Evolutionary conservation across 1,140 invertebrate species (phyloP).

Genomic region (Pentalonia nigronervosa): DNA sequence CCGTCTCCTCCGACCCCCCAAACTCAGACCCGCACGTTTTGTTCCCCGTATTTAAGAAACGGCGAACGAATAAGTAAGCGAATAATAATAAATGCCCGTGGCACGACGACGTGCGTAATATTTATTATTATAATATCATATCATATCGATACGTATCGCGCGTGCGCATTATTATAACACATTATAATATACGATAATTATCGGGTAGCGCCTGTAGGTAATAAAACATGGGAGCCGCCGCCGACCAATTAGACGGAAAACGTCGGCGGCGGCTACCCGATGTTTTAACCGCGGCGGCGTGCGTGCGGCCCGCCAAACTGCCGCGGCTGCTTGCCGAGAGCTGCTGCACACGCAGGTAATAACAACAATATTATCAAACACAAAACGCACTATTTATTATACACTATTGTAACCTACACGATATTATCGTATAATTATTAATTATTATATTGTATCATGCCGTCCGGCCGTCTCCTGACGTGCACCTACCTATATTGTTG

Average conservation of each 20-base stretch:
- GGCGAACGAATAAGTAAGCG: not conserved
- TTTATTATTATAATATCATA: not conserved
- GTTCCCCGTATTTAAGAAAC: not conserved
- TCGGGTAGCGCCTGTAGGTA: not conserved
- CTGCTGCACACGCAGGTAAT: no score
- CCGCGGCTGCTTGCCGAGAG: not conserved
- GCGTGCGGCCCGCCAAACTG: not conserved
- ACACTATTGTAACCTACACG: not conserved
- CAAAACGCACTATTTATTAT: not conserved
- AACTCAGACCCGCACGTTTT: no score
- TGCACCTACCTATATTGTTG: not conserved
- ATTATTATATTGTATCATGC: not conserved
- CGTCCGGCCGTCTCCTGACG: not conserved
- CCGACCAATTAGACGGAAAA: slow-evolving; percentile 5
- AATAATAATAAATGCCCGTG: not conserved
- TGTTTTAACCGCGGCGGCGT: not conserved
- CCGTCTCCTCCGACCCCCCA: no score
- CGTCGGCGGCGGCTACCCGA: not conserved
- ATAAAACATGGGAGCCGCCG: not conserved
- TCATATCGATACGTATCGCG: not conserved
- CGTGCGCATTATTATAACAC: no score
- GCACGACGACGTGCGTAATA: not conserved
- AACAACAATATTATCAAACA: not conserved
- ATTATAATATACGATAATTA: no score
- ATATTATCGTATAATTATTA: not conserved